Evolutionary conservation across 2,888 invertebrate genomes (phyloP), one percentile per base, ranked within the genome.

Genomic region (Melinaea marsaeus): DNA sequence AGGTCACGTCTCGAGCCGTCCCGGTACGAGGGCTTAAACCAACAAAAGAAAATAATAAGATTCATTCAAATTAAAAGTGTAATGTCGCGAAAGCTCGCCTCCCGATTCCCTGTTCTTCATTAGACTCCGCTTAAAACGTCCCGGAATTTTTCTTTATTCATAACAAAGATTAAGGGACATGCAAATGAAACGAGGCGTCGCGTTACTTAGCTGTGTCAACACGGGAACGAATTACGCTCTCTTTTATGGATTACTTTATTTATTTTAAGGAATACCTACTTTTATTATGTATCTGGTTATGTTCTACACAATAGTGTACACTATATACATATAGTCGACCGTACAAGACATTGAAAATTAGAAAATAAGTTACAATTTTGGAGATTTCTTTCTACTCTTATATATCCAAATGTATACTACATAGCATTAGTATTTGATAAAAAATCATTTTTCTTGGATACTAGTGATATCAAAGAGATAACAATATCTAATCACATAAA

Each of bases 61-160:
- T 93, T 93, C 93, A 88, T 92, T 93, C 92, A 93, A 93, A 93
- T 93, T 93, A 93, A 93, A 93, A 93, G 93, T 93, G 93, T 93
- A 93, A 93, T 88, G 90, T 90, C 88, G 89, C 84, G 87, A 87
- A 84, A 88, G 84, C 83, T 81, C 83, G 81, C 72, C 73, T 71
- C 72, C 75, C 75, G 88, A 88, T 88, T 88, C 89, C 90, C 80
- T 81, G 78, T 74, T 85, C 86, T 90, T 90, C 90, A 90, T 90
- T 90, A 90, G 83, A 79, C 81, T 79, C 74, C 76, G 76, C 81
- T 76, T 72, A 84, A 87, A 87, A 85, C 85, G 81, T 86, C 84
- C 83, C 80, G 77, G 83, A 88, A 85, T 90, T 89, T 90, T 90
- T 90, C 90, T 90, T 89, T 90, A 90, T 90, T 90, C 90, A 90